phyloP scores from a whole-genome alignment of 2,888 invertebrate genomes.

The Synergus laeviventris region DNA sequence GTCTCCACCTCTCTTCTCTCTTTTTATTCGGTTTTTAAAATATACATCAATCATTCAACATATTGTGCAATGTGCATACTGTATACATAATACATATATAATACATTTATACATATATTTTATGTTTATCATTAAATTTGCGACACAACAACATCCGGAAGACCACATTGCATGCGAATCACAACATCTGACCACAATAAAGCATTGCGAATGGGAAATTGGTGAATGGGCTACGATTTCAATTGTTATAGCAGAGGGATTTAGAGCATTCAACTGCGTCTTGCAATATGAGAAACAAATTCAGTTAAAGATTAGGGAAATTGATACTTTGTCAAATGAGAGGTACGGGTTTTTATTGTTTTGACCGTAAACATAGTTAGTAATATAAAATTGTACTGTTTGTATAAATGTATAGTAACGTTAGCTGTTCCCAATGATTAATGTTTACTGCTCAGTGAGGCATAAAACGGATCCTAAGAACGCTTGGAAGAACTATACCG shows the following conservation, averaged over 20 bases:
- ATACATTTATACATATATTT: too few species aligned
- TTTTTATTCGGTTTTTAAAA: background rate
- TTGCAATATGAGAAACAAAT: background rate
- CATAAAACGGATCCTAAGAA: constrained; percentile 40
- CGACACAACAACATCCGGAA: constrained; percentile 36
- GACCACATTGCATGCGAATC: constrained; percentile 44
- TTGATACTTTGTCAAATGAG: constrained; percentile 26
- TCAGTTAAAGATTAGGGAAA: background rate
- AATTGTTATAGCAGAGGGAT: background rate
- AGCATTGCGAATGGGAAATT: background rate
- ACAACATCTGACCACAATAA: constrained; percentile 40
- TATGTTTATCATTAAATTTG: background rate
- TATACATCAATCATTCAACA: background rate
- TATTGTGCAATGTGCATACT: background rate
- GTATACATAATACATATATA: too few species aligned
- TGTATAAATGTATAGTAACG: constrained; percentile 39
- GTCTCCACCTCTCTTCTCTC: background rate
- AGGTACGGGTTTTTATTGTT: constrained; percentile 22
- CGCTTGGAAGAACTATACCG: constrained; percentile 37
- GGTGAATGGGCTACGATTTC: background rate
- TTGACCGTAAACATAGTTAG: constrained; percentile 35
- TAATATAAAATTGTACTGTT: constrained; percentile 39
- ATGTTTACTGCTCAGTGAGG: constrained; percentile 39
- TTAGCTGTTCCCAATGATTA: constrained; percentile 34
- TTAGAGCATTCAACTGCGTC: background rate